These are phyloP conservation scores for Holocentrus rufus DNA, from an alignment of 2,797 vertebrate genomes.

Conservation along the genomic window DNA sequence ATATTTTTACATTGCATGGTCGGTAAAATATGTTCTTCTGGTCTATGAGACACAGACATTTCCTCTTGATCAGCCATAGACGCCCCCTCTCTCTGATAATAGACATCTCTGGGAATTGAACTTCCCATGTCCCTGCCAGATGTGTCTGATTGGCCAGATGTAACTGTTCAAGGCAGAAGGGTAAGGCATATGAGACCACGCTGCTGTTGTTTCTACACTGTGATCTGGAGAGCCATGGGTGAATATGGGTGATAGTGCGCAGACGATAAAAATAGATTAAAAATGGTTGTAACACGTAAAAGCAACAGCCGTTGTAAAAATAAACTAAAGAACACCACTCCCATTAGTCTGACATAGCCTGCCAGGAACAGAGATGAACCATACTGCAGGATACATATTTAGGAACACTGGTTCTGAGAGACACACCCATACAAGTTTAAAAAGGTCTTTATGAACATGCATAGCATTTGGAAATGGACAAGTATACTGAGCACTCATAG, in stretches of 20 bases:
- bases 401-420: slow-evolving; percentile 75
- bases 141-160: slow-evolving; percentile 24
- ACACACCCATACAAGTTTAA: slow-evolving; percentile 80
- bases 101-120: slow-evolving; percentile 1
- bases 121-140: slow-evolving; percentile 29
- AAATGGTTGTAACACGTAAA: slow-evolving; percentile 47
- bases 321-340: slow-evolving; percentile 16
- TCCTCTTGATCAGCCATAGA: not conserved
- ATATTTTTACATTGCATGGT: too few relatives aligned
- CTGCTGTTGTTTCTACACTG: not conserved
- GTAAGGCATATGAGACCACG: not conserved
- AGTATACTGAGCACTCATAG: too few relatives aligned
- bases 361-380: slow-evolving; percentile 16
- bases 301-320: slow-evolving; percentile 54
- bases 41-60: slow-evolving; percentile 1
- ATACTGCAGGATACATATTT: slow-evolving; percentile 28
- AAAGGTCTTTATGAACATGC: slow-evolving; percentile 71
- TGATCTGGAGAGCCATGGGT: not conserved
- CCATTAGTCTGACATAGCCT: slow-evolving; percentile 24
- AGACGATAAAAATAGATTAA: slow-evolving; percentile 4
- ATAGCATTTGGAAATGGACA: too few relatives aligned
- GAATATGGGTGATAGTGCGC: not conserved
- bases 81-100: not conserved
- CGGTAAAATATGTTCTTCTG: not conserved
- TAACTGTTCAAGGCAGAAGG: slow-evolving; percentile 19